phyloP scores from a whole-genome alignment of 1,140 invertebrate species.

The Drosophila malerkotliana region DNA sequence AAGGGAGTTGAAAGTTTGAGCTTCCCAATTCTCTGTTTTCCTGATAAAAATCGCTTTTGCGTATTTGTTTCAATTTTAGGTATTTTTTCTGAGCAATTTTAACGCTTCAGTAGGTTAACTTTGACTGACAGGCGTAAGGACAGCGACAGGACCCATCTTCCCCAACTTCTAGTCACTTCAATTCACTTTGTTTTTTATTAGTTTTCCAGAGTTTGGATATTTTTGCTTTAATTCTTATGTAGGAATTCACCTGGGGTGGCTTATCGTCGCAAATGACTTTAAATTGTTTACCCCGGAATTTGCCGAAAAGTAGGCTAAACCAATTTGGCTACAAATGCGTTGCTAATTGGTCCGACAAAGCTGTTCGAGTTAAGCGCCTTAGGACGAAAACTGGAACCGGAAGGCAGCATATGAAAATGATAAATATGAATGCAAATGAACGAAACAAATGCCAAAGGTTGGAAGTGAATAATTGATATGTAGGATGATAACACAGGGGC shows the following conservation, averaged over 20 bases:
- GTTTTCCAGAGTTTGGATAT: conserved; percentile 47
- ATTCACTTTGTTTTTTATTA: conserved; percentile 37
- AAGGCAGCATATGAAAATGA: conserved; percentile 72
- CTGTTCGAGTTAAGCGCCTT: conserved; percentile 62
- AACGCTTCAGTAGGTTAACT: conserved; percentile 80
- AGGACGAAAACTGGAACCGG: conserved; percentile 30
- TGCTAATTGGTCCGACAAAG: conserved; percentile 61
- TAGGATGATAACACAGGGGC: neutral
- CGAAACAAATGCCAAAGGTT: conserved; percentile 3
- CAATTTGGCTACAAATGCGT: conserved; percentile 65
- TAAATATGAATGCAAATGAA: conserved; percentile 66
- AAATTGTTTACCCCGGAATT: conserved; percentile 11
- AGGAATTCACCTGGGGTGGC: conserved; percentile 50
- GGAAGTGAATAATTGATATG: neutral
- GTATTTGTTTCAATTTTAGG: conserved; percentile 79
- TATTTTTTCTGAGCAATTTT: conserved; percentile 71
- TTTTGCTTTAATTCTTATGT: conserved; percentile 41
- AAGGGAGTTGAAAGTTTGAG: conserved; percentile 9
- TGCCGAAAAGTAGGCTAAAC: conserved; percentile 58
- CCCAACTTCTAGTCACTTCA: conserved; percentile 10
- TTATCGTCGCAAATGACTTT: conserved; percentile 2
- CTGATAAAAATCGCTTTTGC: conserved; percentile 69
- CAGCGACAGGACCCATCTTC: conserved; percentile 26
- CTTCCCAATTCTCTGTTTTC: conserved; percentile 26
- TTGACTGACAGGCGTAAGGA: conserved; percentile 69